Base-by-base conservation (phyloP, 2,797 vertebrate species). In the Ciconia nigra region DNA sequence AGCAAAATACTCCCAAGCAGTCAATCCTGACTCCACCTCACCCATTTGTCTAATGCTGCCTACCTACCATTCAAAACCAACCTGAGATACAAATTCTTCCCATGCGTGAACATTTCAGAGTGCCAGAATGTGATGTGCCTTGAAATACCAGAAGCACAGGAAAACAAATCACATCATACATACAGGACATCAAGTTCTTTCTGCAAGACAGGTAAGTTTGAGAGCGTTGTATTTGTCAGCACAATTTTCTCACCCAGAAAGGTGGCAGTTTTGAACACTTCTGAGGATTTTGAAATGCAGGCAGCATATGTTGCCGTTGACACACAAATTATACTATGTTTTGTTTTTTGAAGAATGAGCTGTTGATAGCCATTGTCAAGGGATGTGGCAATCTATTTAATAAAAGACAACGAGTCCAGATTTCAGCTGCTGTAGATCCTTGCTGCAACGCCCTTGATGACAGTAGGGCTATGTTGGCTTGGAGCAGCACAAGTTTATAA, bases 51-150 rank as follows among this genome's bases (percentile, higher is more conserved):
- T 55, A 66, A 29, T 5, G 3, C n/a, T 57, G 28, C 18, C 24
- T 80, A 31, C 21, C 31, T 63, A 22, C 17, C 22, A 21, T 29
- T 37, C 51, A 85, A 58, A 91, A 69, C 1, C 42, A 51, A 15
- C 18, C 17, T 0, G 3, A 54, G 10, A 31, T 28, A 85, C 5
- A 67, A 58, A 73, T 49, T 63, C 14, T 15, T 79, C 37, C n/a
- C 1, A 0, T 5, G 4, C 0, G 0, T 21, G 47, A 65, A 61
- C 26, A n/a, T 57, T 76, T 54, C 42, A 17, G 55, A 65, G 55
- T 5, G 24, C 28, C 82, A 89, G 55, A 49, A 59, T 3, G 28
- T 3, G 5, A 49, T 3, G 11, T 47, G 37, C 20, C 46, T 73
- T 4, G 0, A 63, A 82, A 62, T 33, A 41, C 33, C 11, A 33